Conservation (phyloP, 2,113 vertebrate species). For the Danio rerio region DNA sequence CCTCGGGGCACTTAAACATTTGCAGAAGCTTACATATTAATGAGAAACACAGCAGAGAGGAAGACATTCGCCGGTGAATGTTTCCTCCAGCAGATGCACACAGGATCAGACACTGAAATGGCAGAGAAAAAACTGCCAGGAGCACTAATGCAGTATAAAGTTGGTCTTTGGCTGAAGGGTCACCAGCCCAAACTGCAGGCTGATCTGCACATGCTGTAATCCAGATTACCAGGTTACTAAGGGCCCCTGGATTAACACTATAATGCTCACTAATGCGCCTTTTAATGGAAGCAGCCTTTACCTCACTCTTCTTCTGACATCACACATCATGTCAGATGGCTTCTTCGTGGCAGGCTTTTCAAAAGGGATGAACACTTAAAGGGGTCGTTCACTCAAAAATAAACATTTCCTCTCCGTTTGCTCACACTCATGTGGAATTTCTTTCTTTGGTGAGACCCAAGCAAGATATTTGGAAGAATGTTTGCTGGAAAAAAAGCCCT, state of each 20-base stretch:
- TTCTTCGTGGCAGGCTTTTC: conserved; percentile 11
- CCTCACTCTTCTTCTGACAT: conserved; percentile 27
- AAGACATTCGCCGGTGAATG: not conserved
- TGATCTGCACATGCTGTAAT: conserved; percentile 67
- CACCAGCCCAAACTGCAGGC: conserved; percentile 56
- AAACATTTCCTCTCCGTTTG: too few relatives aligned
- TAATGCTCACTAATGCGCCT: conserved; percentile 74
- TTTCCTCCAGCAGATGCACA: conserved; percentile 1
- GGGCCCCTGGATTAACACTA: conserved; percentile 66
- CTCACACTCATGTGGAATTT: too few relatives aligned
- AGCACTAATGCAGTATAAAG: conserved; percentile 7
- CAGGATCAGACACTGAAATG: not conserved
- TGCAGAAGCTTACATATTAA: conserved; percentile 47
- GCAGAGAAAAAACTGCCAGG: not conserved
- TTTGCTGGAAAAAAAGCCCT: too few relatives aligned
- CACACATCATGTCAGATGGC: conserved; percentile 2
- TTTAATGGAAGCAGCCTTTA: conserved; percentile 64
- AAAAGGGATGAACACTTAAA: not conserved
- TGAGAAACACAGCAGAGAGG: not conserved
- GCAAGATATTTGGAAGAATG: too few relatives aligned
- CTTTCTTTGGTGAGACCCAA: too few relatives aligned
- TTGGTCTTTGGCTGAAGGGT: conserved; percentile 11
- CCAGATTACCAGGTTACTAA: conserved; percentile 69
- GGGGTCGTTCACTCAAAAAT: too few relatives aligned
- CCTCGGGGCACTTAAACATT: conserved; percentile 34